Percentiles rank a stretch among this genome's conserved stretches.
Conservation (phyloP, 2,113 vertebrate genomes). For the Malurus alboscapulatus region DNA sequence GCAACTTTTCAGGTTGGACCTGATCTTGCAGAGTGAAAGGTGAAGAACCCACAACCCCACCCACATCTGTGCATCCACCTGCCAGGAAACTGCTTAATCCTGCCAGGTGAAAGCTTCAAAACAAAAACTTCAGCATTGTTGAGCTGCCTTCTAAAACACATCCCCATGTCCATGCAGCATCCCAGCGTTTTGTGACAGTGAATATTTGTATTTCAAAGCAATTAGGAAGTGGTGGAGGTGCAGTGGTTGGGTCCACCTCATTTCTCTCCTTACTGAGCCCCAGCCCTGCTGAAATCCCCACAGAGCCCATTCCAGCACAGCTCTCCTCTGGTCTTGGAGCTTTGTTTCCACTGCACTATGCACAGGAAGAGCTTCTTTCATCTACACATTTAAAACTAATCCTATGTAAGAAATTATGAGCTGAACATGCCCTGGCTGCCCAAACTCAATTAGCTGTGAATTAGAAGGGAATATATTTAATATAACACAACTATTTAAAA, state of each 20-base stretch:
- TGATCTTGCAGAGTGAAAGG: background rate
- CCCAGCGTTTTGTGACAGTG: background rate
- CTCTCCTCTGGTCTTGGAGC: background rate
- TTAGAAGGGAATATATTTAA: background rate
- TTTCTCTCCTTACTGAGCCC: background rate
- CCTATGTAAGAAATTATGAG: background rate
- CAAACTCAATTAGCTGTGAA: background rate
- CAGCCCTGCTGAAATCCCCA: background rate
- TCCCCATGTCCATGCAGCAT: background rate
- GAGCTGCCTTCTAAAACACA: background rate
- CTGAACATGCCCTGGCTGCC: background rate
- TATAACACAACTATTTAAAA: background rate
- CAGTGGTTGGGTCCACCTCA: background rate
- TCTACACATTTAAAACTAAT: background rate
- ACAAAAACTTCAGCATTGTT: background rate
- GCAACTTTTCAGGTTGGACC: background rate
- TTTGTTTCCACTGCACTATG: background rate
- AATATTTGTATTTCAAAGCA: background rate
- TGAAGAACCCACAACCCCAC: background rate
- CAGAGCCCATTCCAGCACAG: background rate
- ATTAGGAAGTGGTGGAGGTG: background rate
- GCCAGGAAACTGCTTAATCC: background rate
- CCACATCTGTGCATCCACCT: background rate
- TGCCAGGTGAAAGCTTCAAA: background rate
- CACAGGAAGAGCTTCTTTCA: background rate